These are phyloP conservation scores for Grammomys surdaster DNA, from an alignment of 2,113 vertebrate genomes.

Conservation along the genomic window DNA sequence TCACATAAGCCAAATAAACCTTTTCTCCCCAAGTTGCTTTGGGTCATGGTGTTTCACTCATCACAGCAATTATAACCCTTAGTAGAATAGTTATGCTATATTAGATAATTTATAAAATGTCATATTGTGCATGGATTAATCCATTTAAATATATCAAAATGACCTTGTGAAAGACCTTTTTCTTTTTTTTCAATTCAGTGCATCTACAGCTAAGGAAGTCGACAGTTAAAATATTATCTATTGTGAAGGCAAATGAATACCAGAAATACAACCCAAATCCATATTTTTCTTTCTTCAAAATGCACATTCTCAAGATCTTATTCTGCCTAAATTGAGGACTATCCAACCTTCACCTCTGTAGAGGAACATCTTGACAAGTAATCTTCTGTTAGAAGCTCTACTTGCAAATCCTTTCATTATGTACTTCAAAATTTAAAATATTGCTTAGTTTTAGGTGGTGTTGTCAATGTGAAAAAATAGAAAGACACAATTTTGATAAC, in stretches of 20 bases:
- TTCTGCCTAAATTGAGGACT: neutral
- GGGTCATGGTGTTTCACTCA: neutral
- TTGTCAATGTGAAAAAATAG: neutral
- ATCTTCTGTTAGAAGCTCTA: neutral
- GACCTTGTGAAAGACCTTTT: neutral
- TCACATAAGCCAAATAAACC: neutral
- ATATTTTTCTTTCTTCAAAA: conserved; percentile 6
- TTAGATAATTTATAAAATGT: conserved; percentile 17
- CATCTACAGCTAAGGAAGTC: neutral
- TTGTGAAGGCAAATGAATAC: neutral
- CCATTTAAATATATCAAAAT: neutral
- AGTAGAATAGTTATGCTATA: neutral
- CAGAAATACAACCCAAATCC: neutral
- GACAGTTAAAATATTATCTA: neutral
- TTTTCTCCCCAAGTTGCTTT: neutral
- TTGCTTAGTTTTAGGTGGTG: neutral
- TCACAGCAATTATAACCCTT: neutral
- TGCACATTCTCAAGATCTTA: neutral
- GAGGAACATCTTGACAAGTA: neutral
- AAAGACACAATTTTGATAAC: neutral
- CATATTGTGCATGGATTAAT: neutral
- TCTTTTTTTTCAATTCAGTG: neutral
- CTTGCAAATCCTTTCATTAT: neutral
- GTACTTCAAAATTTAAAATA: conserved; percentile 43
- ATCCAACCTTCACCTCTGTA: neutral